Evolutionary conservation across 2,888 invertebrate genomes (phyloP), one percentile per base, ranked within the genome.

Genomic region (Morpho deidamia): DNA sequence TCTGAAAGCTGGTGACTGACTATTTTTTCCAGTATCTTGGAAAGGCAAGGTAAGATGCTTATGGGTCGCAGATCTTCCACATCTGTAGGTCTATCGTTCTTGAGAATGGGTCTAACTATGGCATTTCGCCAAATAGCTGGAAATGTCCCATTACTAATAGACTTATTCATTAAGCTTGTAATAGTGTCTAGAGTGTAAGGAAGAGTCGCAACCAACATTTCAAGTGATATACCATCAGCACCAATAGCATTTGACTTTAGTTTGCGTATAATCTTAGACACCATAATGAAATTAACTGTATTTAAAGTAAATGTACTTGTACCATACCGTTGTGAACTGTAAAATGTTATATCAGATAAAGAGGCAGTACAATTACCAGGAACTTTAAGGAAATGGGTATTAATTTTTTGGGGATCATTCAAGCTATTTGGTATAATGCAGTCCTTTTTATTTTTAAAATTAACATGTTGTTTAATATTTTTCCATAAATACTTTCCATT

Each of bases 61-160:
- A 53, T 57, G 1, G 57, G 57, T 32, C 47, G 34, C 9, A 57
- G 32, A 33, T 57, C 53, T 23, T 57, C 53, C 11, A 51, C 11
- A 43, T 44, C 44, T 11, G 3, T 11, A 4, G 40, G 33, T 10
- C 40, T 44, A n/a, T 23, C 42, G n/a, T 11, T 43, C 33, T 43
- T 14, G 12, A 14, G 42, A 12, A 42, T 42, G 12, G 42, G 42
- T 42, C 12, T 42, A n/a, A 42, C 10, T 11, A 42, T 7, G 7
- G 42, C 42, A 7, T 12, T 42, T 14, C 12, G 11, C 42, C 42
- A 42, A 7, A 42, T 5, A 7, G 7, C 11, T 12, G 42, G 42
- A 10, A 42, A 42, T 42, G 11, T 42, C 11, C 14, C 10, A n/a
- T 5, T 8, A 5, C 8, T 8, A 8, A 42, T 42, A 5, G 42